A percentile compares a stretch with the other conserved stretches of the same genome.
Evolutionary conservation across 2,888 invertebrate genomes (phyloP).

Genomic region (Polyommatus icarus): DNA sequence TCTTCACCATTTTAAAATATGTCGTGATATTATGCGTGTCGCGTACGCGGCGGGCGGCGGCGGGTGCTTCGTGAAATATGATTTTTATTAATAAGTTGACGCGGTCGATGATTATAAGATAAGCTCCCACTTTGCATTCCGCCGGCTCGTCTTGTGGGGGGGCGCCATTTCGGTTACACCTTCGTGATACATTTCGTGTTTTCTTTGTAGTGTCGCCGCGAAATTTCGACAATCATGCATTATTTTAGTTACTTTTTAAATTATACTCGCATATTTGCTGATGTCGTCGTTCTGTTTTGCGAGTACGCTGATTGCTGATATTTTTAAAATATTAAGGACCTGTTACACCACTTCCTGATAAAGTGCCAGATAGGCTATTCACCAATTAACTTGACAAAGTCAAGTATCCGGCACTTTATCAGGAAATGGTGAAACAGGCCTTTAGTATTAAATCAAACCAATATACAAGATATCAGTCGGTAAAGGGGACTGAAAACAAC

Average conservation of each 20-base stretch:
- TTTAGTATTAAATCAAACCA: background rate
- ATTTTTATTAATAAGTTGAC: conserved; percentile 82
- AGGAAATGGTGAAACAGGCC: too few species aligned
- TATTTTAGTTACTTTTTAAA: background rate
- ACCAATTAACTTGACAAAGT: too few species aligned
- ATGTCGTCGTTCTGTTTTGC: too few species aligned
- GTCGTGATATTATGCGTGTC: conserved; percentile 57
- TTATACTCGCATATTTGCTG: too few species aligned
- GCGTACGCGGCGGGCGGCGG: conserved; percentile 57
- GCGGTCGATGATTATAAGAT: conserved; percentile 81
- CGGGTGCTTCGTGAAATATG: conserved; percentile 69
- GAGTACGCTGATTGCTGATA: too few species aligned
- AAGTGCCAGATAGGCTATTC: too few species aligned
- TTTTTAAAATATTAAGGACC: too few species aligned
- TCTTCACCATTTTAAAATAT: conserved; percentile 36
- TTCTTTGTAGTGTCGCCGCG: background rate
- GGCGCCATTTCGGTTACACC: background rate
- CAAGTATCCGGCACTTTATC: too few species aligned
- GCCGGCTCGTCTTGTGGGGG: conserved; percentile 67
- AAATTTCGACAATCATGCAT: background rate
- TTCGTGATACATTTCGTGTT: background rate
- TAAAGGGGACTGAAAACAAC: background rate
- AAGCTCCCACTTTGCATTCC: conserved; percentile 79
- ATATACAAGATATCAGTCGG: background rate
- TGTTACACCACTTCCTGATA: too few species aligned